Conservation (phyloP, 1,140 invertebrate species). For the Drosophila biarmipes region DNA sequence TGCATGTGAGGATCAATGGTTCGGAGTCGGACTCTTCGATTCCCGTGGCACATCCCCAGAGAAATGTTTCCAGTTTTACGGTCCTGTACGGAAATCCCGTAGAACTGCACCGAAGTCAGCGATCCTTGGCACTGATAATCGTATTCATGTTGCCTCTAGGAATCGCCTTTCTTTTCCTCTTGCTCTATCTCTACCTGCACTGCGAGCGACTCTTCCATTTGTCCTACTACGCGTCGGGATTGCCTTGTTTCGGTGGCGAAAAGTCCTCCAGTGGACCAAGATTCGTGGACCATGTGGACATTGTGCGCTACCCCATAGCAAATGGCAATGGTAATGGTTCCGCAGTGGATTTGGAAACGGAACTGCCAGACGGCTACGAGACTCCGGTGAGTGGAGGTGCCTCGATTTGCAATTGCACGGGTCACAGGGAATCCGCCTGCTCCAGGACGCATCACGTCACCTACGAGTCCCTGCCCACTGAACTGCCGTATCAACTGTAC, state of each 20-base stretch:
- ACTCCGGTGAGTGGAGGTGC: slow-evolving; percentile 65
- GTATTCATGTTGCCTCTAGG: slow-evolving; percentile 79
- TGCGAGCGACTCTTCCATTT: slow-evolving; percentile 79
- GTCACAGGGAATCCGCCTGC: slow-evolving; percentile 52
- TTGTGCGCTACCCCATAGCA: slow-evolving; percentile 68
- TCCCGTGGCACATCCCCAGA: slow-evolving; percentile 18
- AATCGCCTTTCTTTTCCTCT: slow-evolving; percentile 70
- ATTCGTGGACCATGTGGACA: slow-evolving; percentile 76
- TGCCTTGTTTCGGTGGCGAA: slow-evolving; percentile 56
- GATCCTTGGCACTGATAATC: slow-evolving; percentile 68
- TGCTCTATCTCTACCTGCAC: slow-evolving; percentile 77
- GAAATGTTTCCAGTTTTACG: slow-evolving; percentile 70
- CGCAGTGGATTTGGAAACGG: slow-evolving; percentile 22
- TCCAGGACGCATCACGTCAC: slow-evolving; percentile 67
- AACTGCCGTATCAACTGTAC: slow-evolving; percentile 70
- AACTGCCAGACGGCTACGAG: slow-evolving; percentile 69
- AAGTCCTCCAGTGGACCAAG: slow-evolving; percentile 34
- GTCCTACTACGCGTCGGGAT: slow-evolving; percentile 61
- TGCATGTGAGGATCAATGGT: slow-evolving; percentile 23
- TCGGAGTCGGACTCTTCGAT: background rate
- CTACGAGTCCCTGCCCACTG: slow-evolving; percentile 64
- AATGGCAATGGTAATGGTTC: slow-evolving; percentile 35
- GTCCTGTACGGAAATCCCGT: slow-evolving; percentile 72
- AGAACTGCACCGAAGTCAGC: slow-evolving; percentile 68
- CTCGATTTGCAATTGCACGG: slow-evolving; percentile 73